These are phyloP conservation scores for Chelmon rostratus DNA, from an alignment of 2,797 vertebrate genomes.

Conservation along the genomic window DNA sequence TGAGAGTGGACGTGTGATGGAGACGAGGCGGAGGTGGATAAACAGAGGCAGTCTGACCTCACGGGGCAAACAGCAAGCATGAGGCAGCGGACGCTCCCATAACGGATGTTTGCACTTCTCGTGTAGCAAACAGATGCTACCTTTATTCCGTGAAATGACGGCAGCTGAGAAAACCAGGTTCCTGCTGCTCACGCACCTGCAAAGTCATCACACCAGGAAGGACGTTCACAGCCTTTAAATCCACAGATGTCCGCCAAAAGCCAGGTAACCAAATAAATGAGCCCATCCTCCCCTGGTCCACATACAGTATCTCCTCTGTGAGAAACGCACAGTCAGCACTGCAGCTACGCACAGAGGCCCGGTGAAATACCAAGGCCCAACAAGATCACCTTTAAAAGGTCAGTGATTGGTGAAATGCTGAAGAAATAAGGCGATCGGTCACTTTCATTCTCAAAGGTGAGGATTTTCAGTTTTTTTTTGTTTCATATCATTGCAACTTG, in stretches of 20 bases:
- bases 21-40: slow-evolving; percentile 47
- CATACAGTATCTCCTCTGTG: slow-evolving; percentile 35
- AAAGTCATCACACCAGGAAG: slow-evolving; percentile 58
- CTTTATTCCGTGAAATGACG: slow-evolving; percentile 64
- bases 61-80: slow-evolving; percentile 48
- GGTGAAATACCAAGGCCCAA: not conserved
- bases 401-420: not conserved
- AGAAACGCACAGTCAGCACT: slow-evolving; percentile 35
- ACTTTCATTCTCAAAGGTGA: not conserved
- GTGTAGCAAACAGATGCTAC: slow-evolving; percentile 75
- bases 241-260: slow-evolving; percentile 56
- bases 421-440: not conserved
- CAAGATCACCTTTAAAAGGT: slow-evolving; percentile 9
- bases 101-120: slow-evolving; percentile 78
- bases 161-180: slow-evolving; percentile 74
- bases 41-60: slow-evolving; percentile 56
- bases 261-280: slow-evolving; percentile 57
- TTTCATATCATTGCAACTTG: no score
- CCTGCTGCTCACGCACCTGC: slow-evolving; percentile 58
- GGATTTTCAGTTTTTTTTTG: no score
- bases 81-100: slow-evolving; percentile 51
- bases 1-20: slow-evolving; percentile 36
- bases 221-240: slow-evolving; percentile 46
- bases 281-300: slow-evolving; percentile 31
- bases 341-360: not conserved